A percentile compares a stretch with the other conserved stretches of the same genome.
phyloP scores from a whole-genome alignment of 2,113 vertebrate species.

The Geococcyx californianus region DNA sequence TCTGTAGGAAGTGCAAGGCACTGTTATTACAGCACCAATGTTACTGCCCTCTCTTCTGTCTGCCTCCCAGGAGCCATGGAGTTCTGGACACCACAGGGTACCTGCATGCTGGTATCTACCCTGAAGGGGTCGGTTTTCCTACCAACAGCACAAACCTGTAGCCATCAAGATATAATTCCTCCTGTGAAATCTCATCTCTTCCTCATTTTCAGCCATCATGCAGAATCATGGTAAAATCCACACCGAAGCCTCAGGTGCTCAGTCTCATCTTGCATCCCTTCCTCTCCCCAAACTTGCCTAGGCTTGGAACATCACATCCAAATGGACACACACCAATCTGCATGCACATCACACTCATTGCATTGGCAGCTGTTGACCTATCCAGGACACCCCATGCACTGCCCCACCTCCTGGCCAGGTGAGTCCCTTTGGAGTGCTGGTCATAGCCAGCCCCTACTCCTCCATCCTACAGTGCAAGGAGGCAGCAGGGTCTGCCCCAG shows the following conservation, averaged over 20 bases:
- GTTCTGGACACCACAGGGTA: neutral
- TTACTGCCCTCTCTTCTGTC: neutral
- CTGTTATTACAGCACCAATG: neutral
- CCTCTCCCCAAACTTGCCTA: neutral
- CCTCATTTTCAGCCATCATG: neutral
- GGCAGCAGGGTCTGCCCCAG: neutral
- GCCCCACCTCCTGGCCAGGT: neutral
- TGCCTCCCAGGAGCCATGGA: neutral
- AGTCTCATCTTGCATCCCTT: neutral
- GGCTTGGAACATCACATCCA: accelerated
- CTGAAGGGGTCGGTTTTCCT: neutral
- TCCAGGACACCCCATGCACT: neutral
- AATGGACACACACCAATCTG: accelerated
- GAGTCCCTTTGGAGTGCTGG: neutral
- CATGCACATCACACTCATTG: accelerated
- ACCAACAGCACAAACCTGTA: neutral
- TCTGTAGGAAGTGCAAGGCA: neutral
- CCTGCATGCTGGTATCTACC: neutral
- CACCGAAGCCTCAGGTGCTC: neutral
- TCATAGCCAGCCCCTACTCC: neutral
- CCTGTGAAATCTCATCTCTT: neutral
- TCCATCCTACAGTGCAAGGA: neutral
- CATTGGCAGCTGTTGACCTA: neutral
- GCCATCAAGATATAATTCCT: neutral
- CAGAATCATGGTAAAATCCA: neutral